These are phyloP conservation scores for Drosophila simulans DNA, from an alignment of 1,140 invertebrate species.

Conservation along the genomic window DNA sequence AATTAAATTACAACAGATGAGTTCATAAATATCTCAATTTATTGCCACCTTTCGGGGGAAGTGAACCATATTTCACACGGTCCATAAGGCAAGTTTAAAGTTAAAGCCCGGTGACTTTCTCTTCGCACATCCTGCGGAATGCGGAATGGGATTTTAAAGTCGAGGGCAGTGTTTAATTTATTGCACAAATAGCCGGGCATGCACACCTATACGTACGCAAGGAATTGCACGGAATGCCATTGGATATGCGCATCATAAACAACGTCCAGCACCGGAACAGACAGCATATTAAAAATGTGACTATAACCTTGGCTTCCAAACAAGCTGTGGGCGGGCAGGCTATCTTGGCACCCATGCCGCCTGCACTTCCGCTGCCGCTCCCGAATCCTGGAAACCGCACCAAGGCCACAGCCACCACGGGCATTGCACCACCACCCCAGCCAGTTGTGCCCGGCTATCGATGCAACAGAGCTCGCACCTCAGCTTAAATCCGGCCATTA, in stretches of 20 bases:
- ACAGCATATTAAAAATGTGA: slow-evolving; percentile 76
- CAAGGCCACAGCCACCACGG: slow-evolving; percentile 64
- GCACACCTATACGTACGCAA: slow-evolving; percentile 19
- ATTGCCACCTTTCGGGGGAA: slow-evolving; percentile 15
- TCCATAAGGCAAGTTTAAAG: slow-evolving; percentile 13
- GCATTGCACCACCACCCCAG: slow-evolving; percentile 34
- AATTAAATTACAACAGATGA: slow-evolving; percentile 18
- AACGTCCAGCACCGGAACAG: slow-evolving; percentile 52
- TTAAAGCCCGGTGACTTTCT: slow-evolving; percentile 23
- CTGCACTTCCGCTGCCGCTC: slow-evolving; percentile 1
- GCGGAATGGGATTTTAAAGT: slow-evolving; percentile 15
- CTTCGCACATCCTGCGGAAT: slow-evolving; percentile 8
- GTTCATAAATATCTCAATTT: slow-evolving; percentile 28
- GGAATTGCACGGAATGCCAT: slow-evolving; percentile 23
- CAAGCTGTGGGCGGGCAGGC: background rate
- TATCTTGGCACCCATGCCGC: slow-evolving; percentile 1
- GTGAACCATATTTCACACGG: slow-evolving; percentile 16
- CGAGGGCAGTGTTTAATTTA: slow-evolving; percentile 47
- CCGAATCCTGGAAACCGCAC: slow-evolving; percentile 51
- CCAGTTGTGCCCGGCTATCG: slow-evolving; percentile 10
- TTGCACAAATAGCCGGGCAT: slow-evolving; percentile 29
- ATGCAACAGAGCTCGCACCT: background rate
- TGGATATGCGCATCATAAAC: slow-evolving; percentile 68
- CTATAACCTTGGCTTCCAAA: slow-evolving; percentile 72
- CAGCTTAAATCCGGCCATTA: background rate